A percentile compares a stretch with the other conserved stretches of the same genome.
Evolutionary conservation across 2,888 invertebrate genomes (phyloP).

Genomic region (Andrena trimmerana): DNA sequence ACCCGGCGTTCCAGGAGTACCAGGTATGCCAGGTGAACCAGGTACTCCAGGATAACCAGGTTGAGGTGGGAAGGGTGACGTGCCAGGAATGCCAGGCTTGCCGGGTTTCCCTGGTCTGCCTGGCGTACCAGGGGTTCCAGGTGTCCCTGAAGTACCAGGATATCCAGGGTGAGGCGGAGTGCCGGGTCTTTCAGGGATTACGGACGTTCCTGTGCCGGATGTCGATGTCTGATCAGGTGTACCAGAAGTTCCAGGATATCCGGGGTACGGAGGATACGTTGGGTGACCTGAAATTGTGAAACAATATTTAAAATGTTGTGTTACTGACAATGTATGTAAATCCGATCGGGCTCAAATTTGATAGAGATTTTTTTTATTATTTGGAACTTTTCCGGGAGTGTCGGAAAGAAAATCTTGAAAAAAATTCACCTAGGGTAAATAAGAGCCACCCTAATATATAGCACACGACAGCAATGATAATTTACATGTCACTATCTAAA

Average conservation of each 20-base stretch:
- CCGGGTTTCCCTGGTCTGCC: conserved; percentile 41
- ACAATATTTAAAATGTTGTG: too few relatives aligned
- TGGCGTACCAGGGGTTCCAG: too few relatives aligned
- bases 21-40: too few relatives aligned
- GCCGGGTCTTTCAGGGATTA: conserved; percentile 56
- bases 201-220: conserved; percentile 69
- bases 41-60: conserved; percentile 23
- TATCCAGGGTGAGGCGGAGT: conserved; percentile 37
- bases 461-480: too few relatives aligned
- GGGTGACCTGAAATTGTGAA: too few relatives aligned
- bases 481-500: too few relatives aligned
- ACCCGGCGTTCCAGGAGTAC: conserved; percentile 74
- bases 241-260: conserved; percentile 62
- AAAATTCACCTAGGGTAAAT: conserved; percentile 19
- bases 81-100: conserved; percentile 63
- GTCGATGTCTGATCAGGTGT: conserved; percentile 5
- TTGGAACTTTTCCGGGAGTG: too few relatives aligned
- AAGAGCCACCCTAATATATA: conserved; percentile 66
- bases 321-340: too few relatives aligned
- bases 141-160: conserved; percentile 12
- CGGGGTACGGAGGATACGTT: conserved; percentile 26
- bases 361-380: too few relatives aligned
- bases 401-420: too few relatives aligned
- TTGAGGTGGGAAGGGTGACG: conserved; percentile 42
- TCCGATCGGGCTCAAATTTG: too few relatives aligned